Percentiles rank a stretch among this genome's conserved stretches.
Evolutionary conservation across 2,797 vertebrate genomes (phyloP).

Genomic region (Clarias platycephalus): DNA sequence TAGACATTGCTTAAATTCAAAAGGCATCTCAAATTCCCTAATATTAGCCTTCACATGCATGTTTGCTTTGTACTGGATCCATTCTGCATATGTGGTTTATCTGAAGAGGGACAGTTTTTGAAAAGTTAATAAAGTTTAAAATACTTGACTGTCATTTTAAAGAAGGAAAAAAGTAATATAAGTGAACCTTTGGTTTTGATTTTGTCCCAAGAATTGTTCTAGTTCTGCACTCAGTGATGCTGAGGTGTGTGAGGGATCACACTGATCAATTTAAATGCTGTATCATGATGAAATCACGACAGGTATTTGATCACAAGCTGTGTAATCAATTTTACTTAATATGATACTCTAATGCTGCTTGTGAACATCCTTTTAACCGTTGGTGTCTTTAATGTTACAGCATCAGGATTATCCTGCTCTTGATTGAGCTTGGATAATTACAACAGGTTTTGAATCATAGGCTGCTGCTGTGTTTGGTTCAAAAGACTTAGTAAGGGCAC

Average conservation of each 20-base stretch:
- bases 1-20: neutral
- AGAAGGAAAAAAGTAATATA: neutral
- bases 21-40: neutral
- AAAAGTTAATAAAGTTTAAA: neutral
- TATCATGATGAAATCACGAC: neutral
- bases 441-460: neutral
- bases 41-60: neutral
- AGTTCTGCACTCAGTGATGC: neutral
- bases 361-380: neutral
- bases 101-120: neutral
- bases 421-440: neutral
- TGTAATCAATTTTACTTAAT: neutral
- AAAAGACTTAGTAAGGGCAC: neutral
- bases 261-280: neutral
- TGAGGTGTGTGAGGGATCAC: neutral
- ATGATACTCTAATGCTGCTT: neutral
- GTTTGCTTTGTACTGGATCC: neutral
- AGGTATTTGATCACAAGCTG: neutral
- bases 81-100: neutral
- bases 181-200: neutral
- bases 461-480: neutral
- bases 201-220: neutral
- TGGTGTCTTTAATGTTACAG: neutral
- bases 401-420: too few species aligned
- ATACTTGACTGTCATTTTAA: neutral